Conservation (phyloP, 2,113 vertebrate species). For the Emydocephalus ijimae region DNA sequence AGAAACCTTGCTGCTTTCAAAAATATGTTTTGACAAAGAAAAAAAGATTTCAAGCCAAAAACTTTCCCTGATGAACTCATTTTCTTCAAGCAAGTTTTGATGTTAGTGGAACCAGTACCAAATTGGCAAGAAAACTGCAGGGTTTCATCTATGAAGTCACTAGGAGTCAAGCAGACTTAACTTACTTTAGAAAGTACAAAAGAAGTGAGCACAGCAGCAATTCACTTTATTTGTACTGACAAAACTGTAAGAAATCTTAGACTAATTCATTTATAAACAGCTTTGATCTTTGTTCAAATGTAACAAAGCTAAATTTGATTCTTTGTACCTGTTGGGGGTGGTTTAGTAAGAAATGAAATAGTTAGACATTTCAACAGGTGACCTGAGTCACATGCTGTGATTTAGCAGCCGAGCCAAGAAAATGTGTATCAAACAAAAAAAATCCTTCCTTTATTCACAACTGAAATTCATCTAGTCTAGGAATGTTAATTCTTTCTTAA, state of each 20-base stretch:
- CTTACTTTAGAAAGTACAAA: not conserved
- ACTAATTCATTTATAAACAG: not conserved
- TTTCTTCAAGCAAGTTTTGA: not conserved
- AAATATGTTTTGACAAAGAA: not conserved
- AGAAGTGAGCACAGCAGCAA: not conserved
- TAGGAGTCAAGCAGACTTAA: not conserved
- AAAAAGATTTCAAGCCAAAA: not conserved
- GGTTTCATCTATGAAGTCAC: not conserved
- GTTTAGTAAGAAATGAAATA: not conserved
- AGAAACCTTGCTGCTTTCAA: not conserved
- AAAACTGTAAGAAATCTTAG: not conserved
- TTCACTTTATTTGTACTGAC: not conserved
- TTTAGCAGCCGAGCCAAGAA: not conserved
- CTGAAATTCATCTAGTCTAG: not conserved
- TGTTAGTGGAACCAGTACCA: not conserved
- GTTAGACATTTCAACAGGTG: not conserved
- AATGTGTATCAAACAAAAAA: not conserved
- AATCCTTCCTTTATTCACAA: not conserved
- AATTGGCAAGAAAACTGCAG: not conserved
- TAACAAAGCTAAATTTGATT: slow-evolving; percentile 1
- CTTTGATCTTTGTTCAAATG: not conserved
- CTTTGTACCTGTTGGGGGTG: not conserved
- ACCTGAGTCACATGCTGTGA: not conserved
- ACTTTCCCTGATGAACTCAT: not conserved
- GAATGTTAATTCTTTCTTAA: not conserved